phyloP scores from a whole-genome alignment of 2,113 vertebrate genomes.

The Hymenochirus boettgeri region DNA sequence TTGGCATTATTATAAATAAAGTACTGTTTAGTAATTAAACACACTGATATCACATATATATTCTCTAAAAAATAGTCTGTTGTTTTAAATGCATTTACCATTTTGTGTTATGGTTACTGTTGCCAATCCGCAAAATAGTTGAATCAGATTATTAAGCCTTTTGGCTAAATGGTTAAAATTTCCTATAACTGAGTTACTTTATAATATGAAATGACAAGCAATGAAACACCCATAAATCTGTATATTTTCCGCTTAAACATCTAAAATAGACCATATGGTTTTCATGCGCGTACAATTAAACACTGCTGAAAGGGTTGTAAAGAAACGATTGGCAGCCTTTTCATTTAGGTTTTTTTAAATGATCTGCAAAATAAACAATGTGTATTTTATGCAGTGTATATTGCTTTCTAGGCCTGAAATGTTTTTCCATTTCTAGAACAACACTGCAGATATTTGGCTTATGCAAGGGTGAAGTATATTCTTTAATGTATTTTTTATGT shows the following conservation, averaged over 20 bases:
- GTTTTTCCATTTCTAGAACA: no score
- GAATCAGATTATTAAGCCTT: constrained; percentile 26
- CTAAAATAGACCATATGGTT: constrained; percentile 31
- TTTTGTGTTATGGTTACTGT: constrained; percentile 21
- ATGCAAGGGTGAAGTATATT: no score
- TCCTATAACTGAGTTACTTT: constrained; percentile 17
- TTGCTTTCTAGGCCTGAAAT: no score
- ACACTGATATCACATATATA: constrained; percentile 7
- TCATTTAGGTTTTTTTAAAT: neutral
- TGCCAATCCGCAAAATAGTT: constrained; percentile 29
- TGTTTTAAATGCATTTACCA: constrained; percentile 25
- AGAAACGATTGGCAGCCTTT: neutral
- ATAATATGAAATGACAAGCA: constrained; percentile 6
- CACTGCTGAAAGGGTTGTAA: constrained; percentile 4
- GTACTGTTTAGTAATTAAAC: neutral
- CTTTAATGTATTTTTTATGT: no score
- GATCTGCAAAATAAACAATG: no score
- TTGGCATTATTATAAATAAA: constrained; percentile 7
- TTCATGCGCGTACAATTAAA: constrained; percentile 24
- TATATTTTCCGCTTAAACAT: constrained; percentile 19
- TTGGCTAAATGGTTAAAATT: constrained; percentile 24
- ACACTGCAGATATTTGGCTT: no score
- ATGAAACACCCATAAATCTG: constrained; percentile 18
- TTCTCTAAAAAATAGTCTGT: constrained; percentile 15
- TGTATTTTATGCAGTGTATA: no score